Evolutionary conservation across 2,797 vertebrate species (phyloP).

Genomic region (Diceros bicornis): DNA sequence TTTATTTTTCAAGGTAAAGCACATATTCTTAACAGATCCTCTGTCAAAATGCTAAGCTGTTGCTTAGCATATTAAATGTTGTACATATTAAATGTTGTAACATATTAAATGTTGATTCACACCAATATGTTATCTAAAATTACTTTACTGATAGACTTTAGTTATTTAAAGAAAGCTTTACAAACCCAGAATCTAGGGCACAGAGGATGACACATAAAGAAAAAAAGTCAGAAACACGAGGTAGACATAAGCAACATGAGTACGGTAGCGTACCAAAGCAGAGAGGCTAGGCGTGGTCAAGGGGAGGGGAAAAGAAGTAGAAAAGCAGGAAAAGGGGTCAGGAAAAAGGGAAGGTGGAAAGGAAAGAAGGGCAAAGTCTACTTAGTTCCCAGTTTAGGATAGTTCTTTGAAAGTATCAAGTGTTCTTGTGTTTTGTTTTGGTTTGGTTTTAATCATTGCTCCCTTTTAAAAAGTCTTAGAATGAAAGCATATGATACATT

Average conservation of each 20-base stretch:
- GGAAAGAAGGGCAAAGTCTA: background rate
- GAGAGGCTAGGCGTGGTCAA: background rate
- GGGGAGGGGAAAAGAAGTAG: background rate
- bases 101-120: background rate
- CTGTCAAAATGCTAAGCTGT: constrained; percentile 17
- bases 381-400: background rate
- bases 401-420: background rate
- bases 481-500: background rate
- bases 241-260: too few species aligned
- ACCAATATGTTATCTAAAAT: background rate
- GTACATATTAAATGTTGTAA: background rate
- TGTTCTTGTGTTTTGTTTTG: background rate
- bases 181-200: background rate
- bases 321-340: background rate
- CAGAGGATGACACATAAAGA: background rate
- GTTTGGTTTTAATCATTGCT: background rate
- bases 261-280: background rate
- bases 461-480: background rate
- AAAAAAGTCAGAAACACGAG: background rate
- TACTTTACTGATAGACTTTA: constrained; percentile 9
- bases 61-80: background rate
- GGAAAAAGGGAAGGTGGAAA: background rate
- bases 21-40: constrained; percentile 16
- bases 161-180: background rate
- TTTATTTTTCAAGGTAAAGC: constrained; percentile 30